Conservation (phyloP, 1,140 invertebrate genomes). For the Sesamia nonagrioides region DNA sequence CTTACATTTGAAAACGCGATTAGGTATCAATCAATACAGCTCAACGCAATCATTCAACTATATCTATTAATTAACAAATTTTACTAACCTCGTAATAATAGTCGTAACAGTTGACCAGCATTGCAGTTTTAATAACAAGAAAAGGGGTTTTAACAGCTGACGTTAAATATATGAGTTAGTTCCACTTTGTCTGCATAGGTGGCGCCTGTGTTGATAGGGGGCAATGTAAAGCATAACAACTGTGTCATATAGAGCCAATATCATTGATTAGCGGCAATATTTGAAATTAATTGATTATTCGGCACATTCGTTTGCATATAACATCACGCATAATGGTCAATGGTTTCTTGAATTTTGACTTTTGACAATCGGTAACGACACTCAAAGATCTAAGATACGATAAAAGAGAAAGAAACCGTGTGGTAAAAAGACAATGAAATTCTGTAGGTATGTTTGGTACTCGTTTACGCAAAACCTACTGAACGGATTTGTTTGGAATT, state of each 20-base stretch:
- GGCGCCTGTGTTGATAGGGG: background rate
- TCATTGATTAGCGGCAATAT: background rate
- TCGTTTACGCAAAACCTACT: too few species aligned
- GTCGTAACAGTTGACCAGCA: conserved; percentile 11
- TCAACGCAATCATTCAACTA: background rate
- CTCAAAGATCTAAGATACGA: too few species aligned
- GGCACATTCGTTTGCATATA: too few species aligned
- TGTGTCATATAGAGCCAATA: background rate
- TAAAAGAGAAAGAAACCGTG: too few species aligned
- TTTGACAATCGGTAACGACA: too few species aligned
- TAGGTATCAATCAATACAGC: background rate
- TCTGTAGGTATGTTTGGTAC: too few species aligned
- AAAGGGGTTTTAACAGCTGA: background rate
- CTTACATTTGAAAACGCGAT: too few species aligned
- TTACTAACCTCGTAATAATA: conserved; percentile 11
- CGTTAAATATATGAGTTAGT: background rate
- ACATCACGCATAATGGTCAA: too few species aligned
- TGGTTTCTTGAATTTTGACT: background rate
- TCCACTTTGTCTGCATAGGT: background rate
- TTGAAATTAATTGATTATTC: background rate
- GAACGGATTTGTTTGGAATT: too few species aligned
- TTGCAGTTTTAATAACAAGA: conserved; percentile 7
- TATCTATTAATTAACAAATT: background rate
- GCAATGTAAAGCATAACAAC: background rate
- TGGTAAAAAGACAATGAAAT: too few species aligned